phyloP scores from a whole-genome alignment of 2,888 invertebrate species.

The Clunio marinus region DNA sequence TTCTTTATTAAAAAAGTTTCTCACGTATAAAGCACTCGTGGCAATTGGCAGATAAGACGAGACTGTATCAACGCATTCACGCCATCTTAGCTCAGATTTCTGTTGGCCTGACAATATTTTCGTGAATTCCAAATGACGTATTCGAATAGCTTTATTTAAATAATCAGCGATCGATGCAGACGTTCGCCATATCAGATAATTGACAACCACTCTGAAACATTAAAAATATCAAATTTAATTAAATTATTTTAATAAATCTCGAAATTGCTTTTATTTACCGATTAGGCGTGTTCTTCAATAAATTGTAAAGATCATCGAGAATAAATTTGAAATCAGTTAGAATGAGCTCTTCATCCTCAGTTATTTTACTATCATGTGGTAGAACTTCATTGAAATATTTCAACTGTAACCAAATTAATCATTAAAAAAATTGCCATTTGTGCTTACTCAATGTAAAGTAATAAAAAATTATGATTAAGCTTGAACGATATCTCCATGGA shows the following conservation, averaged over 20 bases:
- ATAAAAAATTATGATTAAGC: too few species aligned
- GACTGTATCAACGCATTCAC: slow-evolving; percentile 58
- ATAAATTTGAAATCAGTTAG: slow-evolving; percentile 53
- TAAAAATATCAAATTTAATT: too few species aligned
- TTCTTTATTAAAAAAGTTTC: slow-evolving; percentile 53
- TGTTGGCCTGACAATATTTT: slow-evolving; percentile 71
- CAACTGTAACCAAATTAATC: slow-evolving; percentile 56
- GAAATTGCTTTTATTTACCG: slow-evolving; percentile 22
- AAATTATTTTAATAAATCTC: too few species aligned
- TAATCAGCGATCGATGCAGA: slow-evolving; percentile 70
- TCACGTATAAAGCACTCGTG: slow-evolving; percentile 49
- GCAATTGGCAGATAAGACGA: slow-evolving; percentile 42
- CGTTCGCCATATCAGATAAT: slow-evolving; percentile 83
- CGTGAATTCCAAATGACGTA: slow-evolving; percentile 68
- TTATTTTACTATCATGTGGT: slow-evolving; percentile 45
- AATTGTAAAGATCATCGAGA: slow-evolving; percentile 43
- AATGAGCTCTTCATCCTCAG: slow-evolving; percentile 51
- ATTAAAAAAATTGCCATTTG: too few species aligned
- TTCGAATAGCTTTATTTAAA: slow-evolving; percentile 64
- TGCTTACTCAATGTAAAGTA: too few species aligned
- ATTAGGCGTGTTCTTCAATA: slow-evolving; percentile 24
- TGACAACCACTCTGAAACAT: slow-evolving; percentile 60
- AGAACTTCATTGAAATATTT: slow-evolving; percentile 52
- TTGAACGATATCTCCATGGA: too few species aligned
- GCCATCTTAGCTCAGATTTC: slow-evolving; percentile 74